These are phyloP conservation scores for Merops nubicus DNA, from an alignment of 2,113 vertebrate species.

Conservation along the genomic window DNA sequence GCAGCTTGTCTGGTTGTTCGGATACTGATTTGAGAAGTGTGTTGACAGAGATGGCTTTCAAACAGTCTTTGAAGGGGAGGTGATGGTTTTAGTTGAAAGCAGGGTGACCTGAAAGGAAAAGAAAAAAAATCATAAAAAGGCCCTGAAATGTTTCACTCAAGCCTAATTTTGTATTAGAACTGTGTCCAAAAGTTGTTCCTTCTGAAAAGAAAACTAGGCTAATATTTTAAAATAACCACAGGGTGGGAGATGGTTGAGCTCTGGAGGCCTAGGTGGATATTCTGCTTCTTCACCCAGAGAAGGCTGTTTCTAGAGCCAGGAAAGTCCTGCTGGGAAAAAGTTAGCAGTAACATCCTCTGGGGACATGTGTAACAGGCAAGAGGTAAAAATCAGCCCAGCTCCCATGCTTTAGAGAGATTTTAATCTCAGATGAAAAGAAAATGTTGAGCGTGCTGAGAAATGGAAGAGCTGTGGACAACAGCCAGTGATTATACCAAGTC, in stretches of 20 bases:
- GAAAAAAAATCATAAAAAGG: background rate
- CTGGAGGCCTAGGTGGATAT: background rate
- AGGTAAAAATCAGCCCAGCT: background rate
- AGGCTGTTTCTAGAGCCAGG: background rate
- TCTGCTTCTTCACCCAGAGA: background rate
- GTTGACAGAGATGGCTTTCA: conserved; percentile 56
- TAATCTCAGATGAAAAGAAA: background rate
- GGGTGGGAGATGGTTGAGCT: background rate
- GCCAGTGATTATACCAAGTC: background rate
- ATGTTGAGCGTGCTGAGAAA: background rate
- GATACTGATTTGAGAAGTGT: conserved; percentile 46
- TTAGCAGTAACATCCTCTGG: background rate
- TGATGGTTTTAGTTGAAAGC: background rate
- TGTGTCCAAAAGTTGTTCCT: background rate
- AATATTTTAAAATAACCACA: background rate
- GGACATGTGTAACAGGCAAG: background rate
- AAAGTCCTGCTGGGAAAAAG: background rate
- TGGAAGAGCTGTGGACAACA: background rate
- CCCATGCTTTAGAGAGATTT: background rate
- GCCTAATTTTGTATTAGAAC: background rate
- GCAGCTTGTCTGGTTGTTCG: conserved; percentile 47
- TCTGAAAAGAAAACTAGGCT: background rate
- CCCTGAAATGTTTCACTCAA: background rate
- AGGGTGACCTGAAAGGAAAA: background rate
- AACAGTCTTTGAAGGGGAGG: conserved; percentile 46